Evolutionary conservation across 2,888 invertebrate genomes (phyloP), one percentile per base, ranked within the genome.

Genomic region (Phengaris alcon): DNA sequence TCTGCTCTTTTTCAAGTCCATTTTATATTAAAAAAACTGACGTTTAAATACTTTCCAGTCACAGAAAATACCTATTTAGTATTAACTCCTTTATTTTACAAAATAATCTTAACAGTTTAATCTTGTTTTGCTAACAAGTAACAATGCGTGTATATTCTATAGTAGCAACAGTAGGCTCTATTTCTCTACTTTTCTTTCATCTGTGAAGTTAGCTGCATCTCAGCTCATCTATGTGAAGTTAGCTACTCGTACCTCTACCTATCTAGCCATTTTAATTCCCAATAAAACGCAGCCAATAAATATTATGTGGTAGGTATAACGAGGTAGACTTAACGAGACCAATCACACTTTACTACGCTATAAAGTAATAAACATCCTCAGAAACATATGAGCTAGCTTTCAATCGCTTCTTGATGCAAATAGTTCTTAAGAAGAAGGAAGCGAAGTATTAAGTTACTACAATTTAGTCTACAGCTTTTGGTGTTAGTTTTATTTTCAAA

Each of bases 351-450:
- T 64, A 64, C 64, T 64, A 35, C 35, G 64, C 35, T 64, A 35
- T 64, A 15, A 64, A 64, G 35, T 35, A 6, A 44, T 64, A 64
- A 64, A 64, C 64, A 64, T 64, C 35, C 59, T 13, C 12, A 9
- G 35, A 78, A 76, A 78, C 75, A 69, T 75, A 59, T 68, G 15
- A 59, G 22, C 10, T 3, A 22, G 10, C 9, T 59, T 59, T 22
- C 7, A 59, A 4, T 48, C 8, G 8, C 8, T 48, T 48, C 48
- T 48, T 48, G 35, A 35, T 35, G 48, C 8, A 48, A 48, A 48
- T 48, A 48, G 6, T 48, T 48, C 48, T 48, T 48, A 8, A 48
- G 3, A 48, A 48, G 8, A 48, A 48, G 48, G 8, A 6, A 48
- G 48, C 48, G 48, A 48, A 48, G 5, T 7, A 48, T 7, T 48